Evolutionary conservation across 35 echinoderm and acorn worm genomes (phyloP).

Genomic region (Heliocidaris tuberculata): DNA sequence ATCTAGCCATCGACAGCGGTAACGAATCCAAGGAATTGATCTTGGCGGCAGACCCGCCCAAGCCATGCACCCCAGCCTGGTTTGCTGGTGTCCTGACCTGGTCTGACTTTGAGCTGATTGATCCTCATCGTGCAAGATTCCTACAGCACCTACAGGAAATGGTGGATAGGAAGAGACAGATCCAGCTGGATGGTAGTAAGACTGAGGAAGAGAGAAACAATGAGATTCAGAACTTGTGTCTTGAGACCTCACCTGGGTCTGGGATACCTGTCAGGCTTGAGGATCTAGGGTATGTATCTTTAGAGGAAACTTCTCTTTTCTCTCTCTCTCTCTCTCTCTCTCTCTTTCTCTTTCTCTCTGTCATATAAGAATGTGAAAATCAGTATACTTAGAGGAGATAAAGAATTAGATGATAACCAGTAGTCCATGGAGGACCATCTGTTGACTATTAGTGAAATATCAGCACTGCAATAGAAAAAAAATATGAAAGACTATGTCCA

Average conservation of each 20-base stretch:
- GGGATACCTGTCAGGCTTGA: conserved; percentile 79
- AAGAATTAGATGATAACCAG: too few species aligned
- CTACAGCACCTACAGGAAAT: conserved; percentile 81
- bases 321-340: too few species aligned
- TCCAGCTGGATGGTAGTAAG: conserved; percentile 78
- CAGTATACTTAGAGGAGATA: too few species aligned
- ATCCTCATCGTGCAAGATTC: conserved; percentile 91
- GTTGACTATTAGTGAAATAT: too few species aligned
- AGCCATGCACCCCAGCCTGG: conserved; percentile 80
- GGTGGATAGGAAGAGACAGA: conserved; percentile 81
- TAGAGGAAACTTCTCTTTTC: not conserved
- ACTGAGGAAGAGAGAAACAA: conserved; percentile 92
- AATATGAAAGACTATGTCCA: too few species aligned
- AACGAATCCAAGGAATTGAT: conserved; percentile 80
- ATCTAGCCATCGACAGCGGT: conserved; percentile 70
- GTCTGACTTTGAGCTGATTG: conserved; percentile 89
- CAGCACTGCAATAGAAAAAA: too few species aligned
- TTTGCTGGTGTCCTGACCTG: conserved; percentile 91
- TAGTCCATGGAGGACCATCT: too few species aligned
- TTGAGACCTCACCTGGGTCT: conserved; percentile 63
- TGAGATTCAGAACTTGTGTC: conserved; percentile 77
- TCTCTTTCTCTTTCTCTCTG: too few species aligned
- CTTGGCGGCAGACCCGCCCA: conserved; percentile 80
- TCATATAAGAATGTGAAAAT: not conserved
- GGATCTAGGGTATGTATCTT: conserved; percentile 79